Percentiles rank a stretch among this genome's conserved stretches.
Evolutionary conservation across 2,113 vertebrate genomes (phyloP).

Genomic region (Pterocles orientalis): DNA sequence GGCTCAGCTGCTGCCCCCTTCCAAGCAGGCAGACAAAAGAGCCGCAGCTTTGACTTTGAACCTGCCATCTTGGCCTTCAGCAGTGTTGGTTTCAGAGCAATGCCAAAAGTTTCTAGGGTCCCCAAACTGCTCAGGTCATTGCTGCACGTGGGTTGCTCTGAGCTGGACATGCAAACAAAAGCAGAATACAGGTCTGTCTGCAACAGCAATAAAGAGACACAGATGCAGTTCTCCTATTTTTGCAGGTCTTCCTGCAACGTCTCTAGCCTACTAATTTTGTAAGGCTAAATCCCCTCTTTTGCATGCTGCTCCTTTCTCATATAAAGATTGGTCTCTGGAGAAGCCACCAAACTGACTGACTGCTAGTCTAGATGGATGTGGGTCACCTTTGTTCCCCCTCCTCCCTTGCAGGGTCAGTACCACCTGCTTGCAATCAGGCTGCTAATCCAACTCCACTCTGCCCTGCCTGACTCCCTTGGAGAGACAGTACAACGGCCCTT

Average conservation of each 20-base stretch:
- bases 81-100: background rate
- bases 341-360: background rate
- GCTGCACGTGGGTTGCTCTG: background rate
- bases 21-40: background rate
- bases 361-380: background rate
- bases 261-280: background rate
- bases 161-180: background rate
- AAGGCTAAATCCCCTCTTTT: background rate
- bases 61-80: background rate
- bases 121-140: background rate
- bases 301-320: background rate
- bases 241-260: background rate
- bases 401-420: background rate
- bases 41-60: background rate
- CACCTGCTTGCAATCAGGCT: background rate
- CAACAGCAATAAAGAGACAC: background rate
- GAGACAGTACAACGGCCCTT: fast-evolving
- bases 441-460: background rate
- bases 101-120: background rate
- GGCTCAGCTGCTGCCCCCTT: background rate
- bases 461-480: background rate
- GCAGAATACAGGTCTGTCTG: background rate
- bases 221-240: background rate
- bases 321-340: background rate
- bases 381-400: background rate